Conservation (phyloP, 2,113 vertebrate species). For the Tyrannus savana region DNA sequence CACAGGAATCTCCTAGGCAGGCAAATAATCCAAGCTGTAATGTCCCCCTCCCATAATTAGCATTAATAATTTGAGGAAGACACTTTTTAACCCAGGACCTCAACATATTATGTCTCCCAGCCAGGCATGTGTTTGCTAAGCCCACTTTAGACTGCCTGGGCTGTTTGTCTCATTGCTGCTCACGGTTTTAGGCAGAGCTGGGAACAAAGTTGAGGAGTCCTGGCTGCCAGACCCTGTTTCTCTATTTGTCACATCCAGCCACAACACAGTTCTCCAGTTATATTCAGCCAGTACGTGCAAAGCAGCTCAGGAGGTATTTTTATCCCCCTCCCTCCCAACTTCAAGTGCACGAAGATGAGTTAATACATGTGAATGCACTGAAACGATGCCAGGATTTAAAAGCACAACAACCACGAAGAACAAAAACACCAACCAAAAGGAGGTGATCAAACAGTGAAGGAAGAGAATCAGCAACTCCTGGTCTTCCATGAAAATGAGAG, state of each 20-base stretch:
- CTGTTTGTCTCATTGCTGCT: neutral
- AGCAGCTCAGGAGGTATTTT: slow-evolving; percentile 25
- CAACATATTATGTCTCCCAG: neutral
- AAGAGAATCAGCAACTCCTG: neutral
- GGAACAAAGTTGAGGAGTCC: neutral
- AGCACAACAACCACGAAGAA: neutral
- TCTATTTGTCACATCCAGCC: neutral
- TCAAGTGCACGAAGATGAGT: neutral
- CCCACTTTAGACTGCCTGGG: neutral
- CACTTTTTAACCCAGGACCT: neutral
- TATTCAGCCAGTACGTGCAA: neutral
- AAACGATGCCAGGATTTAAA: neutral
- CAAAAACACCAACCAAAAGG: neutral
- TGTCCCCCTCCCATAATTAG: neutral
- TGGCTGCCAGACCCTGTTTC: neutral
- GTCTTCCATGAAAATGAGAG: neutral
- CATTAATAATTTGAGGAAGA: neutral
- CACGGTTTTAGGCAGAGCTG: neutral
- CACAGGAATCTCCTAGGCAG: neutral
- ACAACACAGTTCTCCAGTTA: neutral
- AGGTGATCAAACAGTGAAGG: neutral
- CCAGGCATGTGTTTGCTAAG: neutral
- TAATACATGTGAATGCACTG: neutral
- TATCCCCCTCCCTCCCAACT: neutral
- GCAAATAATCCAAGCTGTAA: neutral